phyloP scores from a whole-genome alignment of 2,888 invertebrate species.

The Rhagophthalmus giganteus region DNA sequence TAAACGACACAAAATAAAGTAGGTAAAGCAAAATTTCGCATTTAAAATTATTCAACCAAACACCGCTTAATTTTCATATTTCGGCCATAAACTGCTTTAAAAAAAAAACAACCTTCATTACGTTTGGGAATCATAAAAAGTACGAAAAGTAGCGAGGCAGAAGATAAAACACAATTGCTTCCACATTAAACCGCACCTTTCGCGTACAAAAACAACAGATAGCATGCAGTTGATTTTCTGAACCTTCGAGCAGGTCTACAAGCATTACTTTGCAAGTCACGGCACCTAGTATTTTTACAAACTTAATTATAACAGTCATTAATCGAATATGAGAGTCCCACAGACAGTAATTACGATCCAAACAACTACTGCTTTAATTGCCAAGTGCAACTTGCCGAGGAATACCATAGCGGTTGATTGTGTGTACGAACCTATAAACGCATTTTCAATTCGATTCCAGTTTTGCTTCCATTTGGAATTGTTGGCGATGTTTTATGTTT shows the following conservation, averaged over 20 bases:
- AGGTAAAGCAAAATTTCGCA: no score
- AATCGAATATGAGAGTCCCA: slow-evolving; percentile 31
- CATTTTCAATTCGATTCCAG: slow-evolving; percentile 14
- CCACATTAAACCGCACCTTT: slow-evolving; percentile 29
- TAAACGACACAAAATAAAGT: no score
- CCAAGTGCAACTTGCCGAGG: slow-evolving; percentile 13
- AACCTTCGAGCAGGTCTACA: slow-evolving; percentile 25
- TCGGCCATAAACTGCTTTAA: no score
- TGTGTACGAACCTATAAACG: slow-evolving; percentile 3
- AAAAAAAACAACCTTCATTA: no score
- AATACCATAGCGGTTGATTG: slow-evolving; percentile 12
- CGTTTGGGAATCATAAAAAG: slow-evolving; percentile 12
- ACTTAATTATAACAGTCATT: slow-evolving; percentile 32
- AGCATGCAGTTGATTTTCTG: slow-evolving; percentile 24
- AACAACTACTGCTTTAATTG: slow-evolving; percentile 29
- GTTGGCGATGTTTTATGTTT: slow-evolving; percentile 14
- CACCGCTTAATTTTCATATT: no score
- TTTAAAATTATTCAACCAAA: no score
- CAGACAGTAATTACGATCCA: slow-evolving; percentile 26
- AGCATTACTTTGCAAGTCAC: slow-evolving; percentile 32
- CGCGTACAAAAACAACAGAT: slow-evolving; percentile 25
- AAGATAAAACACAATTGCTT: slow-evolving; percentile 21
- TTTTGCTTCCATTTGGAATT: slow-evolving; percentile 10
- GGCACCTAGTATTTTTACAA: slow-evolving; percentile 30
- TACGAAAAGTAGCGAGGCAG: slow-evolving; percentile 9